These are phyloP conservation scores for Frankliniella fusca DNA, from an alignment of 2,888 invertebrate species.

Conservation along the genomic window DNA sequence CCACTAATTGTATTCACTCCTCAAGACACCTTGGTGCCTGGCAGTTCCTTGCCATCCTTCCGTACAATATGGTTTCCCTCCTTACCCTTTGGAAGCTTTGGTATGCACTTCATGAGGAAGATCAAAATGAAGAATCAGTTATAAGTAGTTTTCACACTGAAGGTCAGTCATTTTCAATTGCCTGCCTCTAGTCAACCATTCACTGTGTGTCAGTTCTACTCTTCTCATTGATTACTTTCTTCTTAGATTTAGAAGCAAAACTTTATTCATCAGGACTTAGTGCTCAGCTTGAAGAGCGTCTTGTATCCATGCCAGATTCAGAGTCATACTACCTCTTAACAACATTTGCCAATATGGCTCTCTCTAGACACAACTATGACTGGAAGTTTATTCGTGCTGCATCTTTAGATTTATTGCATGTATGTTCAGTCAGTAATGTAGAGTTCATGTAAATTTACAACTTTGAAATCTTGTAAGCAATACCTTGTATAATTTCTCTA, in stretches of 20 bases:
- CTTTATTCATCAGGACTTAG: neutral
- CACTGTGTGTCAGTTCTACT: conserved; percentile 27
- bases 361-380: conserved; percentile 58
- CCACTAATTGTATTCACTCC: conserved; percentile 64
- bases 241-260: conserved; percentile 40
- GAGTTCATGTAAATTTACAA: conserved; percentile 22
- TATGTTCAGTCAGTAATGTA: conserved; percentile 43
- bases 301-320: conserved; percentile 61
- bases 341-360: conserved; percentile 74
- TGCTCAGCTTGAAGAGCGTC: conserved; percentile 57
- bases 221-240: neutral
- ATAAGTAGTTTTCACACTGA: conserved; percentile 33
- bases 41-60: conserved; percentile 75
- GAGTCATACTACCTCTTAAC: conserved; percentile 74
- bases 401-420: conserved; percentile 66
- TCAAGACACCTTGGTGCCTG: conserved; percentile 70
- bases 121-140: neutral
- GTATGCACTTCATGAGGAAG: neutral
- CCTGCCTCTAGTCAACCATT: neutral
- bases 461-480: neutral
- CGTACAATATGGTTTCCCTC: conserved; percentile 58
- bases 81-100: conserved; percentile 59
- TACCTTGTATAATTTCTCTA: conserved; percentile 28
- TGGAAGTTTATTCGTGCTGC: conserved; percentile 62
- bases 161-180: conserved; percentile 33